Percentiles rank a stretch among this genome's conserved stretches.
These are phyloP conservation scores for Bujurquina vittata DNA, from an alignment of 2,113 vertebrate species.

Conservation along the genomic window DNA sequence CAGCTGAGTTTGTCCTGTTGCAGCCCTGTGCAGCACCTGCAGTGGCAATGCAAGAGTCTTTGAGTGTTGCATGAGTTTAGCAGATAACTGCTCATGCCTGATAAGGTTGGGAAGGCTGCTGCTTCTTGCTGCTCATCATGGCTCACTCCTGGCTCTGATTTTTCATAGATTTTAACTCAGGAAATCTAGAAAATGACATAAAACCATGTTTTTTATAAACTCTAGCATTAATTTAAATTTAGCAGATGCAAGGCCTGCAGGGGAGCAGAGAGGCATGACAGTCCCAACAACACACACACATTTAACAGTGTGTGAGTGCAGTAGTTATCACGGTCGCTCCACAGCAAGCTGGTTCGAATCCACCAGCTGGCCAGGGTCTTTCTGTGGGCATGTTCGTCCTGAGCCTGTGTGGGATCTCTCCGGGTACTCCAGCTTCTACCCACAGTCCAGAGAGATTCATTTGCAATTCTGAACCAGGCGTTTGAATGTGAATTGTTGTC, in stretches of 20 bases:
- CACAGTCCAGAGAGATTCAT: background rate
- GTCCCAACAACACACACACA: no score
- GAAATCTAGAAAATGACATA: background rate
- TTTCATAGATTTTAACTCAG: background rate
- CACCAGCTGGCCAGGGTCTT: background rate
- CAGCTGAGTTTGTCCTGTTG: background rate
- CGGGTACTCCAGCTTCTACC: background rate
- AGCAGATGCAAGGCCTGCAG: no score
- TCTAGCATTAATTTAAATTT: no score
- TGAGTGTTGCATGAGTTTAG: background rate
- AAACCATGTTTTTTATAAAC: background rate
- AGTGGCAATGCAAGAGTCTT: background rate
- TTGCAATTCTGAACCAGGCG: background rate
- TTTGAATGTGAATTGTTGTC: rapidly evolving
- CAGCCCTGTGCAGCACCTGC: background rate
- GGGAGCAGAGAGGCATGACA: no score
- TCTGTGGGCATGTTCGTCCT: background rate
- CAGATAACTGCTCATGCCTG: background rate
- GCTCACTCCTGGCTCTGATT: background rate
- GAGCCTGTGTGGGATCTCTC: background rate
- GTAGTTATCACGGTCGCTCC: no score
- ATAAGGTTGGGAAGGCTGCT: background rate
- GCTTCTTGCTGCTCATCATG: background rate
- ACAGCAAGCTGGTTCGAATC: background rate
- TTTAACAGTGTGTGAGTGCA: no score